phyloP scores from a whole-genome alignment of 2,797 vertebrate genomes.

The Buphagus erythrorhynchus region DNA sequence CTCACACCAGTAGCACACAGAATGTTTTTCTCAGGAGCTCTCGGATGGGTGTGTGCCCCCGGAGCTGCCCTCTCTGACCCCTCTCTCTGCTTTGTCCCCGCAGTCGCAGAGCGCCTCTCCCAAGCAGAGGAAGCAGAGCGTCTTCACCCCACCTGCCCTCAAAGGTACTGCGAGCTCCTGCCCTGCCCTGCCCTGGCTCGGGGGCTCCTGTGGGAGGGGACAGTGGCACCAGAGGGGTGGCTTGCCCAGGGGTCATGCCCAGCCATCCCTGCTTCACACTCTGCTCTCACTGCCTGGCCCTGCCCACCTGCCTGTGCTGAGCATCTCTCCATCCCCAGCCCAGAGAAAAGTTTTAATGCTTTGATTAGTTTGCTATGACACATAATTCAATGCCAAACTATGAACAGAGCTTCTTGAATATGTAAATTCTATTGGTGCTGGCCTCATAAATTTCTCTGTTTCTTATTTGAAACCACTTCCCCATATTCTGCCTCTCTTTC shows the following conservation, averaged over 20 bases:
- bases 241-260: not conserved
- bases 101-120: conserved; percentile 82
- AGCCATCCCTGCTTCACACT: accelerated
- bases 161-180: conserved; percentile 85
- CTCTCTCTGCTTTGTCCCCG: conserved; percentile 9
- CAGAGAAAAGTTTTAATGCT: not conserved
- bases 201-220: not conserved
- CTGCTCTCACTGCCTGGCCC: accelerated
- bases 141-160: conserved; percentile 83
- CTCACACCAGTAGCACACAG: too few species aligned
- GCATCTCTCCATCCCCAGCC: not conserved
- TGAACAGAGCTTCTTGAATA: not conserved
- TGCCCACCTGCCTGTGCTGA: not conserved
- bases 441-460: not conserved
- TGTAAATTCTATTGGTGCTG: not conserved
- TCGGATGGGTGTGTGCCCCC: not conserved
- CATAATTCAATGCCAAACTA: not conserved
- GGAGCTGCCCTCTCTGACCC: not conserved
- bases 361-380: not conserved
- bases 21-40: not conserved
- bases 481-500: not conserved
- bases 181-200: not conserved
- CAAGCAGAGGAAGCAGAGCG: conserved; percentile 91
- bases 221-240: accelerated
- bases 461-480: not conserved